Conservation (phyloP, 2,888 invertebrate genomes). For the Andrena minutula region DNA sequence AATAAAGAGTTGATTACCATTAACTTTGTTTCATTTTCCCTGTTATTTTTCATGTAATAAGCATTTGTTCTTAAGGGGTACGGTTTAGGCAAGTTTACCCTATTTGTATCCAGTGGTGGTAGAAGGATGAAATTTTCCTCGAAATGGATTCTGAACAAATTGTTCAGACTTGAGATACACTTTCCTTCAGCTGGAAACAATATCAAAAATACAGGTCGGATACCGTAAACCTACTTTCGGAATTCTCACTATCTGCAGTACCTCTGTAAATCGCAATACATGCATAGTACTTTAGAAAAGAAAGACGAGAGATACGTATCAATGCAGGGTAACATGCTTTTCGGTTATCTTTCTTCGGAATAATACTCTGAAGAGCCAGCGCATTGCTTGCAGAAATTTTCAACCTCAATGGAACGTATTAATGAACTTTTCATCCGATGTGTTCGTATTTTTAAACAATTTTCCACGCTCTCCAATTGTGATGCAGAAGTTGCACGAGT, state of each 20-base stretch:
- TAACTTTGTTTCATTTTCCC: too few species aligned
- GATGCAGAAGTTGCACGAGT: too few species aligned
- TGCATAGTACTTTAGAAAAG: not conserved
- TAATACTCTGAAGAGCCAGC: not conserved
- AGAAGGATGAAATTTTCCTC: not conserved
- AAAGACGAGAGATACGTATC: not conserved
- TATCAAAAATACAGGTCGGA: not conserved
- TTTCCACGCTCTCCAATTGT: too few species aligned
- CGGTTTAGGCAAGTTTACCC: not conserved
- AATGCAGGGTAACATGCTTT: not conserved
- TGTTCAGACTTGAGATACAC: not conserved
- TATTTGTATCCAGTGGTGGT: not conserved
- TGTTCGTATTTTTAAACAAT: too few species aligned
- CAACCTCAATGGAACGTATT: too few species aligned
- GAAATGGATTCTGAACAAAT: not conserved
- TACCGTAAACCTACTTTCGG: not conserved
- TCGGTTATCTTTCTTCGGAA: not conserved
- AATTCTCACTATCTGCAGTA: not conserved
- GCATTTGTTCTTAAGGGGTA: not conserved
- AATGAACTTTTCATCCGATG: too few species aligned
- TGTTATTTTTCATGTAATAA: too few species aligned
- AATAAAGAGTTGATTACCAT: too few species aligned
- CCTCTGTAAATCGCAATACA: not conserved
- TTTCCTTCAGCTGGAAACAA: not conserved
- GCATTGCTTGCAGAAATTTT: not conserved